Evolutionary conservation across 2,113 vertebrate species (phyloP).

Genomic region (rat (Rattus norvegicus)): GRCr8 NC_086023.1:95173501-95174000

Average conservation of each 20-base stretch:
- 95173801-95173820: not conserved
- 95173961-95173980: not conserved
- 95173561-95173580: not conserved
- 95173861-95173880: not conserved
- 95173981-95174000: not conserved
- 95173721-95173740: not conserved
- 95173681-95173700: not conserved
- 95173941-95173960: not conserved
- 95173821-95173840: not conserved
- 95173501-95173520: not conserved
- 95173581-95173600: not conserved
- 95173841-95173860: not conserved
- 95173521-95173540: slow-evolving; percentile 36
- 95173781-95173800: no score
- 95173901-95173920: not conserved
- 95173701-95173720: not conserved
- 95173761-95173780: not conserved
- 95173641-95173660: not conserved
- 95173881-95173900: not conserved
- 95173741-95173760: not conserved
- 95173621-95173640: not conserved
- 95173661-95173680: not conserved
- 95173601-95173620: not conserved
- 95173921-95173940: not conserved
- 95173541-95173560: not conserved